These are phyloP conservation scores for Ceyx cyanopectus DNA, from an alignment of 2,113 vertebrate species.

Conservation along the genomic window DNA sequence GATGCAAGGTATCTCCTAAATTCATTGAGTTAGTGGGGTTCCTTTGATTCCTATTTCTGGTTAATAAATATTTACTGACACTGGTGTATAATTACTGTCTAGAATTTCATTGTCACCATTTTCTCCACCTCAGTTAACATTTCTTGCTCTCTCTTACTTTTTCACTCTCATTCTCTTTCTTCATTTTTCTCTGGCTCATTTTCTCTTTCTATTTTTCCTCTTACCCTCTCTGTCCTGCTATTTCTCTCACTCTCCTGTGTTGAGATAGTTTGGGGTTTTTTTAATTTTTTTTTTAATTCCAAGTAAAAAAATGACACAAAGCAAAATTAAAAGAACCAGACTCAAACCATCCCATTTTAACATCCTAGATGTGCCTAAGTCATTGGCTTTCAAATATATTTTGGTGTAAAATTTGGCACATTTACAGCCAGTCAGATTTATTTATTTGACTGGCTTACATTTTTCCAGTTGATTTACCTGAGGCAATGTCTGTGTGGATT, in stretches of 20 bases:
- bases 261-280: neutral
- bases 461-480: conserved; percentile 67
- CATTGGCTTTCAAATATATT: conserved; percentile 69
- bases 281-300: neutral
- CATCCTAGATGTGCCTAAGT: conserved; percentile 55
- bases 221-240: neutral
- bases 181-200: neutral
- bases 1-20: neutral
- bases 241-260: neutral
- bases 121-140: neutral
- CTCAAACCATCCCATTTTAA: conserved; percentile 44
- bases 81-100: neutral
- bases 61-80: neutral
- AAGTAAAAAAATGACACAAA: conserved; percentile 29
- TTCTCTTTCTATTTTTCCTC: neutral
- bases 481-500: conserved; percentile 53
- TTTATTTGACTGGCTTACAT: conserved; percentile 67
- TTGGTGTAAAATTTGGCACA: conserved; percentile 70
- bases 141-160: neutral
- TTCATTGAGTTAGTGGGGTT: neutral
- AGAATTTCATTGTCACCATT: neutral
- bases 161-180: neutral
- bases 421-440: conserved; percentile 68
- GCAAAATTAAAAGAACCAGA: conserved; percentile 57
- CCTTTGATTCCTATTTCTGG: neutral